phyloP scores from a whole-genome alignment of 1,140 invertebrate species.

The Liolophura sinensis region DNA sequence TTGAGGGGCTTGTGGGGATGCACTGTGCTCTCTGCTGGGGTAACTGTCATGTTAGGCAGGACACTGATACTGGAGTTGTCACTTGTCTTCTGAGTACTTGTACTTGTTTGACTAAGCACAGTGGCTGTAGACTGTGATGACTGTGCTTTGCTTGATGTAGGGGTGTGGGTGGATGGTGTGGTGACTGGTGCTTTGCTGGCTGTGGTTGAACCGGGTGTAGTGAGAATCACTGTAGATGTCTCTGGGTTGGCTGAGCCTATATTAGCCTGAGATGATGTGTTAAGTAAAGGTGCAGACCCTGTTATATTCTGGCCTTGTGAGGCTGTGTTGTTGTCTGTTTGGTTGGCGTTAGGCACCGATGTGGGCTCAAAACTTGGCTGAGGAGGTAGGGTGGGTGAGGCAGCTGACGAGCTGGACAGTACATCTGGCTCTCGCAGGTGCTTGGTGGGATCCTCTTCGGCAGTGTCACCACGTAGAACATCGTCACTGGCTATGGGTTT shows the following conservation, averaged over 20 bases:
- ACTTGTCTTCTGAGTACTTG: not conserved
- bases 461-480: constrained; percentile 12
- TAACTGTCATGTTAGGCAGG: constrained; percentile 14
- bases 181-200: not conserved
- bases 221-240: not conserved
- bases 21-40: constrained; percentile 38
- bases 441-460: too few species aligned
- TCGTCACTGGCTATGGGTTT: constrained; percentile 13
- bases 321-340: too few species aligned
- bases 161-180: not conserved
- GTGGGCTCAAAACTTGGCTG: too few species aligned
- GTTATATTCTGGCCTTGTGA: too few species aligned
- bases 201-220: constrained; percentile 1
- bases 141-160: not conserved
- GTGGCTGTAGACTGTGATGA: not conserved
- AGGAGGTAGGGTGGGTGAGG: too few species aligned
- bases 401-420: too few species aligned
- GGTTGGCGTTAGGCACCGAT: too few species aligned
- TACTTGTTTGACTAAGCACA: too few species aligned
- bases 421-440: too few species aligned
- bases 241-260: too few species aligned
- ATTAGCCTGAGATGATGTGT: too few species aligned
- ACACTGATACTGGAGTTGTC: constrained; percentile 1
- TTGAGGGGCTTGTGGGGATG: not conserved
- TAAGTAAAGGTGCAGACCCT: too few species aligned